A percentile compares a stretch with the other conserved stretches of the same genome.
phyloP scores from a whole-genome alignment of 2,888 invertebrate genomes.

The Drosophila acutilabella region DNA sequence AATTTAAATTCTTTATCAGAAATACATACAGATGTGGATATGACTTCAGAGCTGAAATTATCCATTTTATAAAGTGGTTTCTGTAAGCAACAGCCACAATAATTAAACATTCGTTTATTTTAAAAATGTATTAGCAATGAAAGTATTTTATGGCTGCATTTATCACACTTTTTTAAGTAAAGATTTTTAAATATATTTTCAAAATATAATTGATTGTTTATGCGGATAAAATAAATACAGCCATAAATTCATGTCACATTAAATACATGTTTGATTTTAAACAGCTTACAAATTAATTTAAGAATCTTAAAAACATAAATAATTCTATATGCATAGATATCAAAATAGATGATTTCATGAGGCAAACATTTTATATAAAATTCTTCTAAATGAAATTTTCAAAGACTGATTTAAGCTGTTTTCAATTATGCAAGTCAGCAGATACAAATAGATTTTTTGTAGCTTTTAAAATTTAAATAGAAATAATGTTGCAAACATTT shows the following conservation, averaged over 20 bases:
- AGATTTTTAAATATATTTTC: background rate
- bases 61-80: background rate
- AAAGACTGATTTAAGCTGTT: constrained; percentile 12
- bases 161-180: too few relatives aligned
- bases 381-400: background rate
- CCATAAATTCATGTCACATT: background rate
- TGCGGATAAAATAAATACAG: background rate
- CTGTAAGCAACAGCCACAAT: background rate
- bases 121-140: too few relatives aligned
- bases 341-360: constrained; percentile 7
- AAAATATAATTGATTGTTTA: background rate
- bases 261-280: too few relatives aligned
- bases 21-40: background rate
- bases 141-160: too few relatives aligned
- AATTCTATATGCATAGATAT: background rate
- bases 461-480: constrained; percentile 26
- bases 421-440: constrained; percentile 53
- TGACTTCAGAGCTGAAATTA: background rate
- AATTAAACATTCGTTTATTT: too few relatives aligned
- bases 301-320: background rate
- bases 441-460: constrained; percentile 42
- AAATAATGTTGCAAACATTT: constrained; percentile 37
- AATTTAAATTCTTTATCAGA: background rate
- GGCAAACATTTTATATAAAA: constrained; percentile 2
- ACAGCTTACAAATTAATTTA: constrained; percentile 2